Evolutionary conservation across 2,113 vertebrate genomes (phyloP).

Genomic region (Himantopus leucocephalus): DNA sequence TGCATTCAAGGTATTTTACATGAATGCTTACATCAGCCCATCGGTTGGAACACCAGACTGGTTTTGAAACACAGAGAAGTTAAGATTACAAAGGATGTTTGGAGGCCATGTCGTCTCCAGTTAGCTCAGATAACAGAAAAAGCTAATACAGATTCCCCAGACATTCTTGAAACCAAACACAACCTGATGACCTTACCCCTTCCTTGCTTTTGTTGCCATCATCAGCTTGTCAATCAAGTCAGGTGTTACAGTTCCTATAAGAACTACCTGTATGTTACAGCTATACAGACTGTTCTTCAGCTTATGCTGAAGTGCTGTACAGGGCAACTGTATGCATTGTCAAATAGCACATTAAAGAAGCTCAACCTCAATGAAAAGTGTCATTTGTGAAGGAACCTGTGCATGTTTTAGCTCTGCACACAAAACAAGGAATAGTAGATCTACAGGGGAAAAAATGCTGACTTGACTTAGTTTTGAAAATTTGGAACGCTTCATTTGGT

Average conservation of each 20-base stretch:
- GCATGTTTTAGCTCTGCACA: not conserved
- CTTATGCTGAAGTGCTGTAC: not conserved
- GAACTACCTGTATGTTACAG: not conserved
- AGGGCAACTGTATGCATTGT: fast-evolving
- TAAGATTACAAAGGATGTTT: not conserved
- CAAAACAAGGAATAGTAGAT: not conserved
- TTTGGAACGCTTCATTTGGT: not conserved
- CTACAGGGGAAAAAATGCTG: not conserved
- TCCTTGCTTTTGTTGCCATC: not conserved
- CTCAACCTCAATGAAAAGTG: not conserved
- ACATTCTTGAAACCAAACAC: not conserved
- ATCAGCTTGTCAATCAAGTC: not conserved
- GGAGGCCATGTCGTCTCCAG: not conserved
- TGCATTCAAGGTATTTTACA: not conserved
- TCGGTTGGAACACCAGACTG: too few relatives aligned
- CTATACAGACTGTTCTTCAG: not conserved
- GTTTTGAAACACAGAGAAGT: not conserved
- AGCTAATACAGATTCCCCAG: not conserved
- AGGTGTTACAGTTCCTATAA: not conserved
- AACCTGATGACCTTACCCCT: not conserved
- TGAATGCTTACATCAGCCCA: not conserved
- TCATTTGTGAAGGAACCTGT: not conserved
- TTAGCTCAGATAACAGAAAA: not conserved
- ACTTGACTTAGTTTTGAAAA: not conserved
- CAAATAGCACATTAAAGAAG: not conserved